Evolutionary conservation across 1,140 invertebrate species (phyloP).

Genomic region (Ruditapes philippinarum): DNA sequence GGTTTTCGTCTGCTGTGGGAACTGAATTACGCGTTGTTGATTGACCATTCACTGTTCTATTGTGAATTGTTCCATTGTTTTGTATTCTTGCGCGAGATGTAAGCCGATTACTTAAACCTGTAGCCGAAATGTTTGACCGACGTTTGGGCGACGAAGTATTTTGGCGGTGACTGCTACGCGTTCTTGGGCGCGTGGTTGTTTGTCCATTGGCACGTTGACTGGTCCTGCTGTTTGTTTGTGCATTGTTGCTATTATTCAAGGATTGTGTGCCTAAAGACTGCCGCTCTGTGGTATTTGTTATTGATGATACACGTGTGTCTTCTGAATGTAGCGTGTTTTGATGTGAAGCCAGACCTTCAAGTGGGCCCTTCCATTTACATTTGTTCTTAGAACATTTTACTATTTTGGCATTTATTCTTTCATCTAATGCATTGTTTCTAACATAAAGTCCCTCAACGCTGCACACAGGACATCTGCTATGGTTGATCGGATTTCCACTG

Average conservation of each 20-base stretch:
- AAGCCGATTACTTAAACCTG: conserved; percentile 26
- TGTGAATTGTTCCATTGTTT: conserved; percentile 18
- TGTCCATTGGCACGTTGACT: conserved; percentile 11
- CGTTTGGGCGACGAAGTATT: conserved; percentile 37
- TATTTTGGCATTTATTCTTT: conserved; percentile 73
- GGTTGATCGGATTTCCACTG: conserved; percentile 77
- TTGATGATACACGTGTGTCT: neutral
- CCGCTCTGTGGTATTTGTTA: neutral
- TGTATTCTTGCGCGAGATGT: conserved; percentile 59
- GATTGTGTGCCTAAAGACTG: conserved; percentile 9
- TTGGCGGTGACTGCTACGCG: conserved; percentile 7
- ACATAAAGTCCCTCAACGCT: conserved; percentile 79
- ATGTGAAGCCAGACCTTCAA: conserved; percentile 74
- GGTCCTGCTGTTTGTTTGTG: neutral
- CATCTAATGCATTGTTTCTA: conserved; percentile 74
- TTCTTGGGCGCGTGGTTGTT: neutral
- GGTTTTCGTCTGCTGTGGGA: neutral
- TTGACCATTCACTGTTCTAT: neutral
- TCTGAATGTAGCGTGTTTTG: conserved; percentile 76
- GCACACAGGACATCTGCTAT: conserved; percentile 83
- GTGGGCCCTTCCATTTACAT: conserved; percentile 80
- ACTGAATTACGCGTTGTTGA: conserved; percentile 4
- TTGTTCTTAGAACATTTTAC: conserved; percentile 78
- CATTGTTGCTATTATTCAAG: conserved; percentile 35
- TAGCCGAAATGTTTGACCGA: conserved; percentile 8